These are phyloP conservation scores for Tribolium madens DNA, from an alignment of 1,140 invertebrate species.

Conservation along the genomic window DNA sequence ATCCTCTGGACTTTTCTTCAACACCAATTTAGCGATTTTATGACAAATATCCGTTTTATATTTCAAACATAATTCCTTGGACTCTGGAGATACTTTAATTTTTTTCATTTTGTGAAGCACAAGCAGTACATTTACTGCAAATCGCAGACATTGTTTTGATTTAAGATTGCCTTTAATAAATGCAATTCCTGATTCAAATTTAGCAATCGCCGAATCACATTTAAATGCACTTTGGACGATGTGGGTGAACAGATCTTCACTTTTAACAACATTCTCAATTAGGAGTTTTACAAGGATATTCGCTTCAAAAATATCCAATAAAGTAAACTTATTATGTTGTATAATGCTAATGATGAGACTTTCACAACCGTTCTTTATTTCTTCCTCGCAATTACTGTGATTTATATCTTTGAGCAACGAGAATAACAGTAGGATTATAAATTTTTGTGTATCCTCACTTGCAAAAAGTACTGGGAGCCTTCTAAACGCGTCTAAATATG, in stretches of 20 bases:
- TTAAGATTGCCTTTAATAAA: conserved; percentile 47
- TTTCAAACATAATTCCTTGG: conserved; percentile 9
- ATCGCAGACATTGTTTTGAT: conserved; percentile 29
- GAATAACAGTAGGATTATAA: conserved; percentile 53
- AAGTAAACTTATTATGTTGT: conserved; percentile 30
- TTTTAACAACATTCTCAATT: conserved; percentile 43
- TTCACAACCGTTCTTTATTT: conserved; percentile 47
- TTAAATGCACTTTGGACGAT: conserved; percentile 55
- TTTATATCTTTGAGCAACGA: conserved; percentile 51
- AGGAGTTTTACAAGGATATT: conserved; percentile 9
- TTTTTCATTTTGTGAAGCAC: conserved; percentile 49
- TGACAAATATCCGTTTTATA: not conserved
- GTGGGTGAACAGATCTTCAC: conserved; percentile 46
- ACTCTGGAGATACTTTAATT: conserved; percentile 46
- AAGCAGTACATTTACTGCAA: conserved; percentile 31
- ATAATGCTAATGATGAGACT: conserved; percentile 53
- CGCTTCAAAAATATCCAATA: conserved; percentile 33
- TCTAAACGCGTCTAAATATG: conserved; percentile 46
- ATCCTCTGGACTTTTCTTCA: not conserved
- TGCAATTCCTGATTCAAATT: conserved; percentile 46
- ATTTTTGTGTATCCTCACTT: conserved; percentile 47
- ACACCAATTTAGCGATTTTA: not conserved
- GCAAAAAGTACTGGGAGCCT: conserved; percentile 52
- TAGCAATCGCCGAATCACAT: conserved; percentile 46
- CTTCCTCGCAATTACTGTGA: conserved; percentile 35